These are phyloP conservation scores for Nephila pilipes DNA, from an alignment of 1,140 invertebrate species.

Conservation along the genomic window DNA sequence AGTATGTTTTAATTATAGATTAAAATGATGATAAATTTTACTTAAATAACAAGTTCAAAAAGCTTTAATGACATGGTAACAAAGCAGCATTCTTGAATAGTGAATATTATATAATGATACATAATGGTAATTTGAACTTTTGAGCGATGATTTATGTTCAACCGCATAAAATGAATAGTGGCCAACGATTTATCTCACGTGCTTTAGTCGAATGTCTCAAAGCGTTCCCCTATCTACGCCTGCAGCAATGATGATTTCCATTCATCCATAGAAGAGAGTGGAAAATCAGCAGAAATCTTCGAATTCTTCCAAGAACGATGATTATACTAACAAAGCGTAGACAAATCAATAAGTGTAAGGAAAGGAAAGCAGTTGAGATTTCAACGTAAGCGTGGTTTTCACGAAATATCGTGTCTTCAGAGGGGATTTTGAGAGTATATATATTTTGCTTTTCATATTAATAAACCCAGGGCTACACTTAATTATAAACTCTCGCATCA, in stretches of 20 bases:
- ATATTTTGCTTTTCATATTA: slow-evolving; percentile 49
- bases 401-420: slow-evolving; percentile 21
- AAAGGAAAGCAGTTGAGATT: background rate
- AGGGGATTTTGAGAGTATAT: background rate
- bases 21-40: background rate
- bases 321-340: slow-evolving; percentile 38
- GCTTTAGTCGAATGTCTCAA: slow-evolving; percentile 1
- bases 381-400: slow-evolving; percentile 12
- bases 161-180: background rate
- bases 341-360: slow-evolving; percentile 37
- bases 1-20: background rate
- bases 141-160: background rate
- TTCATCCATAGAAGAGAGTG: slow-evolving; percentile 6
- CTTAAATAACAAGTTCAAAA: background rate
- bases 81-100: background rate
- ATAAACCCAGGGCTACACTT: slow-evolving; percentile 59
- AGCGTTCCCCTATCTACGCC: background rate
- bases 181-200: background rate
- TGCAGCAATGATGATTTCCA: slow-evolving; percentile 34
- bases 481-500: slow-evolving; percentile 73
- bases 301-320: slow-evolving; percentile 24
- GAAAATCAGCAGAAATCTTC: slow-evolving; percentile 26
- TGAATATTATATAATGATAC: background rate
- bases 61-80: background rate
- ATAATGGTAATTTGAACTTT: background rate